These are phyloP conservation scores for Conops quadrifasciatus DNA, from an alignment of 2,888 invertebrate genomes.

Conservation along the genomic window DNA sequence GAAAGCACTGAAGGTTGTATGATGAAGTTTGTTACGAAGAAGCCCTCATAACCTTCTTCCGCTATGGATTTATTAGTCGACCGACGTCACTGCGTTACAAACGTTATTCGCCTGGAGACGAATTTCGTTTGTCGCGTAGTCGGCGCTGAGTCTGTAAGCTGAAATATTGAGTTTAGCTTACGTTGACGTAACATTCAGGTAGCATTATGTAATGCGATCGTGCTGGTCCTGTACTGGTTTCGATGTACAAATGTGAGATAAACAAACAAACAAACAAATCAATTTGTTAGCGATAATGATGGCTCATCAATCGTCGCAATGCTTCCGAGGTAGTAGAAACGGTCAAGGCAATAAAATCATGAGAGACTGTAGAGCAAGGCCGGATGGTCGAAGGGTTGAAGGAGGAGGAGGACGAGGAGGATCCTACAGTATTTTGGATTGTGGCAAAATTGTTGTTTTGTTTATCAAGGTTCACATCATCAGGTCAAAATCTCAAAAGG, in stretches of 20 bases:
- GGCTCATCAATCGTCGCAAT: slow-evolving; percentile 57
- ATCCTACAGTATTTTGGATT: no score
- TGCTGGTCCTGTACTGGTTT: background rate
- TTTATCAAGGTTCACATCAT: no score
- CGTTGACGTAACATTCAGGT: background rate
- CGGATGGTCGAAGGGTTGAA: background rate
- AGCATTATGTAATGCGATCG: background rate
- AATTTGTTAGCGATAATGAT: slow-evolving; percentile 61
- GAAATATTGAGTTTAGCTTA: slow-evolving; percentile 21
- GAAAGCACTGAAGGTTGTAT: background rate
- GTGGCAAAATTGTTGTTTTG: no score
- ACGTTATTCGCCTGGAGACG: background rate
- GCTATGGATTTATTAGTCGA: no score
- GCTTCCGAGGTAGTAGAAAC: slow-evolving; percentile 37
- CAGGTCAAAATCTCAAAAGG: no score
- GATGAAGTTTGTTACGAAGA: background rate
- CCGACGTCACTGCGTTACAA: background rate
- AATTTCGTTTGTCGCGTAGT: background rate
- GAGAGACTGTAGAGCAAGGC: background rate
- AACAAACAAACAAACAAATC: slow-evolving; percentile 58
- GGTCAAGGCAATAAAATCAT: slow-evolving; percentile 29
- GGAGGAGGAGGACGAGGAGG: background rate
- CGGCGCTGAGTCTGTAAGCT: slow-evolving; percentile 15
- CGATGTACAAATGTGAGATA: slow-evolving; percentile 33
- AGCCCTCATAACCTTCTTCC: background rate